Conservation (phyloP, 2,797 vertebrate genomes). For the Alosa sapidissima region DNA sequence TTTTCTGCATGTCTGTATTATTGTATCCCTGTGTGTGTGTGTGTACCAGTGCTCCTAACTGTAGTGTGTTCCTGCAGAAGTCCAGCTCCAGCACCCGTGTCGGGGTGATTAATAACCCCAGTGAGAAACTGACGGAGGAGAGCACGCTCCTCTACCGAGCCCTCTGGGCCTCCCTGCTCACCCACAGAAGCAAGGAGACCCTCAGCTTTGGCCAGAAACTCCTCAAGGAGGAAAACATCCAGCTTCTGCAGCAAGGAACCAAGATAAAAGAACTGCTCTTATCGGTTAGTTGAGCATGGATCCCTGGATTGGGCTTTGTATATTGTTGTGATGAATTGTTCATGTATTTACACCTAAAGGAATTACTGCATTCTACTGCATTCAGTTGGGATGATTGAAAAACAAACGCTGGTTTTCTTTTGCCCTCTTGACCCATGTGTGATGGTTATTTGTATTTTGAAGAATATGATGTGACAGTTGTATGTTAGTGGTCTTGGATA, state of each 20-base stretch:
- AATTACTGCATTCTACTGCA: background rate
- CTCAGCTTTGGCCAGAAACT: constrained; percentile 84
- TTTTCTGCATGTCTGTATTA: background rate
- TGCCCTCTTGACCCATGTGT: background rate
- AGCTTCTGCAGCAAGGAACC: constrained; percentile 79
- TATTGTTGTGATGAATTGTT: background rate
- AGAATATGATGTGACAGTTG: background rate
- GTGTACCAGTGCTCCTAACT: background rate
- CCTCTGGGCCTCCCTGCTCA: constrained; percentile 87
- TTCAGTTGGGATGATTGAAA: background rate
- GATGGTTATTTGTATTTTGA: background rate
- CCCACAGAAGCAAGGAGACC: constrained; percentile 82
- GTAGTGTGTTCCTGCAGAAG: constrained; percentile 72
- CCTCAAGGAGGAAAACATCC: constrained; percentile 81
- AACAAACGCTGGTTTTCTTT: background rate
- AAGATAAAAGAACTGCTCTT: constrained; percentile 85
- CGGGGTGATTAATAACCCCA: constrained; percentile 90
- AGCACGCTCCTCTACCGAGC: constrained; percentile 85
- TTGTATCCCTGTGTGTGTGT: background rate
- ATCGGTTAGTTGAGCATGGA: constrained; percentile 69
- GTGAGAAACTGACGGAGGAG: constrained; percentile 82
- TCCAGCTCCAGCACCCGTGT: constrained; percentile 80
- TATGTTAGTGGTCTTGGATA: background rate
- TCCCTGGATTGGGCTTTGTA: background rate
- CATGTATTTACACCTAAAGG: background rate